Base-by-base conservation (phyloP, 1,140 invertebrate genomes). In the Planococcus citri region DNA sequence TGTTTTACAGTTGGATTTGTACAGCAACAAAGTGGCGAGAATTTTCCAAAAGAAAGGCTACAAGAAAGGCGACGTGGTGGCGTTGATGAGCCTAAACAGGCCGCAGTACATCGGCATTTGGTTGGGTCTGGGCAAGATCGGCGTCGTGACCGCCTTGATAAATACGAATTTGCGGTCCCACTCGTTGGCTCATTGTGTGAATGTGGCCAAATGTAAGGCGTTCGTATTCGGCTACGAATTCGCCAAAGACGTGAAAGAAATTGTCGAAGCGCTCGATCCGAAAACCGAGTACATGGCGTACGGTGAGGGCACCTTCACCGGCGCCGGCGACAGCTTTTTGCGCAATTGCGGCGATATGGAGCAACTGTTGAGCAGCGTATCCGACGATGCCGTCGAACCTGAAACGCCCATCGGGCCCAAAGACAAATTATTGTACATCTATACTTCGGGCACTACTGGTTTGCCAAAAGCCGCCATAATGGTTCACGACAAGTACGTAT, bases 371-470 rank as follows among this genome's bases (percentile, higher is more conserved):
- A 71, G 72, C 37, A 74, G 27, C 38, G 21, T 70, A 33, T 58
- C 70, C 71, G 9, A 22, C 72, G n/a, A 68, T 51, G 68, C 69
- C 37, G 17, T 51, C 69, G 14, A 69, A 58, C 33, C 51, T 1
- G 38, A 69, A 27, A 6, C 51, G 38, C 8, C 37, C 37, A 68
- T 68, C 51, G 21, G n/a, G 21, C 69, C 72, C 37, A 73, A 51
- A 72, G 87, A 90, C 75, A 84, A 83, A 73, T 72, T 90, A 6
- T 75, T 89, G 68, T 91, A 97, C 77, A 91, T 97, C 21, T 97
- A 92, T 76, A 97, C 94, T 0, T 95, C 92, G 69, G 95, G 94
- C 17, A 97, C 94, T 0, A 96, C 94, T 24, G 95, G 94, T 0
- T 80, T 97, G 71, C 94, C 94, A 0, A 97, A 97, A 76, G 92